Evolutionary conservation across 2,888 invertebrate species (phyloP).

Genomic region (Geotrupes spiniger): DNA sequence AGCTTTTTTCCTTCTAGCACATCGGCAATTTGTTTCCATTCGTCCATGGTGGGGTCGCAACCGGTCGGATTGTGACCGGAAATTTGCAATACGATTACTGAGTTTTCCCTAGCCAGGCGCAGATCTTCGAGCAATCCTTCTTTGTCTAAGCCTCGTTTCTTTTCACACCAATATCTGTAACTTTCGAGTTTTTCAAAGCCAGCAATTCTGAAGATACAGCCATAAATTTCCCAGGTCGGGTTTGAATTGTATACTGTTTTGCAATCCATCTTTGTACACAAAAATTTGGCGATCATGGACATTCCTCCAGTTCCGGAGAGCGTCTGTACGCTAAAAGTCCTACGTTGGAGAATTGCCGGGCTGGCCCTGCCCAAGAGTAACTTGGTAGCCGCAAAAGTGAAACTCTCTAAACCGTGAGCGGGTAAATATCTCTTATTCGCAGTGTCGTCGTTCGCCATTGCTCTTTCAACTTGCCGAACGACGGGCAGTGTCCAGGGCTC

Average conservation of each 20-base stretch:
- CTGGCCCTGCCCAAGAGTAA: slow-evolving; percentile 85
- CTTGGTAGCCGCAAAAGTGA: slow-evolving; percentile 70
- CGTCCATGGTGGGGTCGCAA: slow-evolving; percentile 88
- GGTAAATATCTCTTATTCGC: slow-evolving; percentile 95
- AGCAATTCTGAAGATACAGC: slow-evolving; percentile 77
- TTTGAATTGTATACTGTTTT: slow-evolving; percentile 79
- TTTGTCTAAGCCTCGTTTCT: slow-evolving; percentile 68
- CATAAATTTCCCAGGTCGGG: slow-evolving; percentile 99
- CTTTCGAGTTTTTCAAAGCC: slow-evolving; percentile 75
- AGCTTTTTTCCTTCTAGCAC: slow-evolving; percentile 76
- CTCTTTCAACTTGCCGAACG: slow-evolving; percentile 82
- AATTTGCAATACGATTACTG: slow-evolving; percentile 90
- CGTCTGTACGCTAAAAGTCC: slow-evolving; percentile 84
- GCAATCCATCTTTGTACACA: slow-evolving; percentile 66
- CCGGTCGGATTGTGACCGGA: slow-evolving; percentile 99
- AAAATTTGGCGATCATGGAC: slow-evolving; percentile 86
- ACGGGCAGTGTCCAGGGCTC: slow-evolving; percentile 98
- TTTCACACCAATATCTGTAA: slow-evolving; percentile 90
- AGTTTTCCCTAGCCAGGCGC: slow-evolving; percentile 71
- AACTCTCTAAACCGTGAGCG: slow-evolving; percentile 81
- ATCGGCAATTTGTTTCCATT: slow-evolving; percentile 88
- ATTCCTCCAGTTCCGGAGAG: slow-evolving; percentile 94
- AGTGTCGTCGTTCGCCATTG: slow-evolving; percentile 74
- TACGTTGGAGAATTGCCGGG: slow-evolving; percentile 66
- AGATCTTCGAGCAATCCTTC: slow-evolving; percentile 78